Percentiles rank a stretch among this genome's conserved stretches.
Evolutionary conservation across 1,140 invertebrate species (phyloP).

Genomic region (Druon quercuslanigerum): DNA sequence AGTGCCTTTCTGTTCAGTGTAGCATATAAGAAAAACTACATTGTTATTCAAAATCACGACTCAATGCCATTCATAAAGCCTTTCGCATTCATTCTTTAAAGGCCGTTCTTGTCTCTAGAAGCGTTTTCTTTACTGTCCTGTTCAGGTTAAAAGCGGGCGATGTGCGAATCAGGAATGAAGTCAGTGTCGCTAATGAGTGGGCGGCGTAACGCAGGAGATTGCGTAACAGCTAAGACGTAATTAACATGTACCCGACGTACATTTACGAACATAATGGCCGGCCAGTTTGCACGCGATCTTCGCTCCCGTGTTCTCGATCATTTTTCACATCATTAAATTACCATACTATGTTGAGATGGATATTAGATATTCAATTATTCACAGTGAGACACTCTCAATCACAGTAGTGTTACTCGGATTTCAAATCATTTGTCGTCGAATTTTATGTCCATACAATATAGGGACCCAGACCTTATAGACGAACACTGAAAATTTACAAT

Average conservation of each 20-base stretch:
- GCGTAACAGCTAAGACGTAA: constrained; percentile 59
- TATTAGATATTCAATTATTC: not conserved
- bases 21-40: not conserved
- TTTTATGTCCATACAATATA: too few relatives aligned
- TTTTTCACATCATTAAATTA: constrained; percentile 28
- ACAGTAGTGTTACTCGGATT: not conserved
- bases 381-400: not conserved
- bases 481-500: too few relatives aligned
- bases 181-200: constrained; percentile 59
- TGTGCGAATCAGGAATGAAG: constrained; percentile 51
- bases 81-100: not conserved
- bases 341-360: not conserved
- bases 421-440: not conserved
- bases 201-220: constrained; percentile 53
- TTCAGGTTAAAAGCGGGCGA: constrained; percentile 36
- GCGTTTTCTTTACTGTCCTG: not conserved
- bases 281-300: constrained; percentile 55
- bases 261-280: constrained; percentile 62
- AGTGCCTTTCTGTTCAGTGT: not conserved
- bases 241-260: constrained; percentile 63
- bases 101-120: not conserved
- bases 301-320: constrained; percentile 47
- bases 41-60: not conserved
- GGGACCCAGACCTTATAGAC: too few relatives aligned
- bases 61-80: not conserved